A percentile compares a stretch with the other conserved stretches of the same genome.
phyloP scores from a whole-genome alignment of 2,888 invertebrate species.

The Aelia acuminata region DNA sequence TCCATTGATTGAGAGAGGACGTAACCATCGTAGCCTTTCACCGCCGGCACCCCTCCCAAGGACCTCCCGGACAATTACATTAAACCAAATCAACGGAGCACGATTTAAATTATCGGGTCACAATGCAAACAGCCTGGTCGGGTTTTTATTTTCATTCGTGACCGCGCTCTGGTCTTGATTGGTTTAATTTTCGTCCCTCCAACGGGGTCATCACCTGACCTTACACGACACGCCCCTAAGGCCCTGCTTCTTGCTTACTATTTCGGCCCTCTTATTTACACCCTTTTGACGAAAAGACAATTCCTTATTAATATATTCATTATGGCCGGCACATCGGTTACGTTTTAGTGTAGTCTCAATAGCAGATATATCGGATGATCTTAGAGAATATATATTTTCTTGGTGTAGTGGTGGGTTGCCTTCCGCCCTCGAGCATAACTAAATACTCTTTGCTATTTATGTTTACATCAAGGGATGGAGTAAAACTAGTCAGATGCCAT shows the following conservation, averaged over 20 bases:
- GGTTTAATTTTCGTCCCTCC: constrained; percentile 52
- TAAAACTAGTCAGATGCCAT: too few relatives aligned
- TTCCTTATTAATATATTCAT: not conserved
- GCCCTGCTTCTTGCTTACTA: constrained; percentile 12
- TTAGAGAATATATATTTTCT: too few relatives aligned
- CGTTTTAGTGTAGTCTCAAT: not conserved
- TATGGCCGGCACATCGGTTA: not conserved
- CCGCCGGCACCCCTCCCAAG: constrained; percentile 40
- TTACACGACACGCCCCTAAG: constrained; percentile 56
- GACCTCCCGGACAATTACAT: constrained; percentile 52
- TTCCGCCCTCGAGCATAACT: too few relatives aligned
- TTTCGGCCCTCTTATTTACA: constrained; percentile 21
- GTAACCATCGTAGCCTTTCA: constrained; percentile 34
- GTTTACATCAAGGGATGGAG: too few relatives aligned
- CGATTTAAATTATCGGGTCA: constrained; percentile 57
- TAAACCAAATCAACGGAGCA: constrained; percentile 54
- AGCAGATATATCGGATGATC: too few relatives aligned
- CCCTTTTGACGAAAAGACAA: not conserved
- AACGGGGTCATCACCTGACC: constrained; percentile 50
- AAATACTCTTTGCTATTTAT: too few relatives aligned
- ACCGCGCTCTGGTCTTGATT: constrained; percentile 54
- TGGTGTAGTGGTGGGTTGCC: too few relatives aligned
- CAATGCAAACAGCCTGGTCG: constrained; percentile 51
- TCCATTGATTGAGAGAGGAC: constrained; percentile 45
- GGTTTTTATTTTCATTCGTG: constrained; percentile 55